Evolutionary conservation across 1,140 invertebrate genomes (phyloP).

Genomic region (Nomia melanderi): DNA sequence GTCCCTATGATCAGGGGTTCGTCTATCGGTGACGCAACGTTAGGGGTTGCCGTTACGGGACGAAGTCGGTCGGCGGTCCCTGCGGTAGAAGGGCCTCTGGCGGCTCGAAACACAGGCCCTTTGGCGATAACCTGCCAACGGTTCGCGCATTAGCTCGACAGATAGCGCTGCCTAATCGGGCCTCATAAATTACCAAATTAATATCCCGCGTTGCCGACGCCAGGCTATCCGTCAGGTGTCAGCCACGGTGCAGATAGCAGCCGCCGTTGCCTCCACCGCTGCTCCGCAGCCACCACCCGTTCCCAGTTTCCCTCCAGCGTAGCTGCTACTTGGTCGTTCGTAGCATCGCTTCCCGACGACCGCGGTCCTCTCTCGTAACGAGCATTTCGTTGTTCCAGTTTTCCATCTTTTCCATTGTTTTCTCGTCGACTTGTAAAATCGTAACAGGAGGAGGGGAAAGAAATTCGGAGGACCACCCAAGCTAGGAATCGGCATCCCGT

Average conservation of each 20-base stretch:
- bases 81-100: constrained; percentile 58
- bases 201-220: constrained; percentile 76
- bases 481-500: constrained; percentile 41
- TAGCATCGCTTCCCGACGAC: neutral
- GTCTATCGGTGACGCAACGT: too few species aligned
- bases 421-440: too few species aligned
- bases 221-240: constrained; percentile 79
- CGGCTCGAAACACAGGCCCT: constrained; percentile 63
- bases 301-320: constrained; percentile 52
- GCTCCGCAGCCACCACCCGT: constrained; percentile 55
- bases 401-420: too few species aligned
- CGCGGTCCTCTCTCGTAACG: neutral
- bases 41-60: neutral
- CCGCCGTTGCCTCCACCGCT: constrained; percentile 60
- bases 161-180: constrained; percentile 79
- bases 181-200: constrained; percentile 81
- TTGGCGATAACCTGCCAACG: constrained; percentile 76
- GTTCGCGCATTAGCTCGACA: constrained; percentile 77
- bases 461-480: constrained; percentile 57
- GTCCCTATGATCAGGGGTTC: too few species aligned
- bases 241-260: constrained; percentile 74
- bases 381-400: too few species aligned
- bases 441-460: neutral
- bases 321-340: constrained; percentile 39
- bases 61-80: constrained; percentile 18